These are phyloP conservation scores for Garra rufa DNA, from an alignment of 2,113 vertebrate species.

Conservation along the genomic window DNA sequence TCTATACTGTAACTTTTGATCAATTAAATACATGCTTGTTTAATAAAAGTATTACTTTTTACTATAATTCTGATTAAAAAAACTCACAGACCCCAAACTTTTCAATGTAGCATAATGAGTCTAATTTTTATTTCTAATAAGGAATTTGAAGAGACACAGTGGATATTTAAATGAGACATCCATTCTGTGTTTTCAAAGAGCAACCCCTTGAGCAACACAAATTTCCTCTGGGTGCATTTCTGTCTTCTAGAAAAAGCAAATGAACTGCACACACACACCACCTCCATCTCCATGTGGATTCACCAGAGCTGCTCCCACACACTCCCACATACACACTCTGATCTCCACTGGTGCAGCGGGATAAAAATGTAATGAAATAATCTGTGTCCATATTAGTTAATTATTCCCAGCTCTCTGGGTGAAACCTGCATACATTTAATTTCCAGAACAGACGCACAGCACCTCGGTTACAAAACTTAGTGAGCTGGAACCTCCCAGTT, in stretches of 20 bases:
- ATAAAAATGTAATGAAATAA: constrained; percentile 40
- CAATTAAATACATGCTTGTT: not conserved
- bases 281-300: constrained; percentile 37
- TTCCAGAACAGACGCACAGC: not conserved
- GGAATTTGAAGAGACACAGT: not conserved
- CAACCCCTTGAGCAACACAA: not conserved
- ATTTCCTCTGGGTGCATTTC: constrained; percentile 23
- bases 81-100: not conserved
- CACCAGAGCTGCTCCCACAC: constrained; percentile 33
- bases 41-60: not conserved
- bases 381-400: constrained; percentile 30
- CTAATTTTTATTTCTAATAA: not conserved
- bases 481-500: not conserved
- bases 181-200: not conserved
- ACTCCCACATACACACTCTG: constrained; percentile 29
- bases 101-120: not conserved
- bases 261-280: not conserved
- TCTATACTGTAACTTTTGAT: not conserved
- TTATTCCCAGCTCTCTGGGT: constrained; percentile 33
- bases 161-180: constrained; percentile 9
- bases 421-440: constrained; percentile 1
- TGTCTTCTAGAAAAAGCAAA: constrained; percentile 18
- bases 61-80: not conserved
- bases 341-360: constrained; percentile 22
- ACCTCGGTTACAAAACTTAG: not conserved